A percentile compares a stretch with the other conserved stretches of the same genome.
phyloP scores from a whole-genome alignment of 2,888 invertebrate genomes.

The Patella caerulea region DNA sequence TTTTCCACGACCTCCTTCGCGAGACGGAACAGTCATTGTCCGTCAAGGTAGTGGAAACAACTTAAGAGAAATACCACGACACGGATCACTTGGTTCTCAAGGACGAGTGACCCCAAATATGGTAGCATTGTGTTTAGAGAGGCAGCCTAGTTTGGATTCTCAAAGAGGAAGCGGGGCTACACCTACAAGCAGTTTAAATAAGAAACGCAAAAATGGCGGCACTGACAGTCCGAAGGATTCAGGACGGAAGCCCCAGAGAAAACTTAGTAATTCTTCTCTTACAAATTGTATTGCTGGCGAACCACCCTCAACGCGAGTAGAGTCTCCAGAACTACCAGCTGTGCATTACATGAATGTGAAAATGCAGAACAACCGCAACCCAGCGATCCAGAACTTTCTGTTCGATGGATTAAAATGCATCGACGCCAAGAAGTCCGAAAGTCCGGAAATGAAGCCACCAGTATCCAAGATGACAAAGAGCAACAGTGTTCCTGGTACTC shows the following conservation, averaged over 20 bases:
- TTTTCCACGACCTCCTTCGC: constrained; percentile 37
- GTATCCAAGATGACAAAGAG: neutral
- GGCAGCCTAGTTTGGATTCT: constrained; percentile 40
- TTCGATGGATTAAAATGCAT: constrained; percentile 58
- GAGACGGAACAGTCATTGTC: constrained; percentile 27
- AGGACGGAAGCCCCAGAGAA: constrained; percentile 49
- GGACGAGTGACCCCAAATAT: constrained; percentile 31
- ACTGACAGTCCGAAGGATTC: constrained; percentile 52
- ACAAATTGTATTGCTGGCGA: constrained; percentile 56
- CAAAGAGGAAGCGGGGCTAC: constrained; percentile 49
- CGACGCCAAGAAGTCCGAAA: neutral
- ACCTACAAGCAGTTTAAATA: constrained; percentile 65
- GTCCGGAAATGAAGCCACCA: neutral
- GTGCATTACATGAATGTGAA: constrained; percentile 67
- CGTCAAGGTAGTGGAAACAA: constrained; percentile 38
- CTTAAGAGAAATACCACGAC: constrained; percentile 33
- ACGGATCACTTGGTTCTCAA: constrained; percentile 45
- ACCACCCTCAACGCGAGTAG: constrained; percentile 44
- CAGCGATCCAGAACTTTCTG: constrained; percentile 54
- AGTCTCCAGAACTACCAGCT: constrained; percentile 68
- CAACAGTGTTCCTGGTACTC: neutral
- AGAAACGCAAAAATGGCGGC: constrained; percentile 46
- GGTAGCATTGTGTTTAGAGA: constrained; percentile 38
- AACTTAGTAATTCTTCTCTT: constrained; percentile 53
- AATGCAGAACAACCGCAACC: constrained; percentile 33